Evolutionary conservation across 2,113 vertebrate genomes (phyloP).

Genomic region (Pollimyrus isidori): DNA sequence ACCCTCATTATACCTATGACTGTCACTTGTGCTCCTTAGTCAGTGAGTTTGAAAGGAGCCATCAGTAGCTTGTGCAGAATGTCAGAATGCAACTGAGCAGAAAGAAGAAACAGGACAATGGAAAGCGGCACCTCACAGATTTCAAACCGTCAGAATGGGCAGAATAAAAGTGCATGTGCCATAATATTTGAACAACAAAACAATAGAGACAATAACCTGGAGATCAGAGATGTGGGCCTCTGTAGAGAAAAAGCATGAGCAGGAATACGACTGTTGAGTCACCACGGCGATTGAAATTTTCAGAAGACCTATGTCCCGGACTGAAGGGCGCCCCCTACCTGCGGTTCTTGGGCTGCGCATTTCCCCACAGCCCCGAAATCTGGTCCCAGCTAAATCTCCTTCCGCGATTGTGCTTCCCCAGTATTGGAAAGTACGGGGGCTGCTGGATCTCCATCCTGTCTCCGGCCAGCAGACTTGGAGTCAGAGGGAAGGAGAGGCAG

Average conservation of each 20-base stretch:
- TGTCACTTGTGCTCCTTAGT: background rate
- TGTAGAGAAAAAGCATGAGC: background rate
- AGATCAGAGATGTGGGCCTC: background rate
- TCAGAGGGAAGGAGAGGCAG: background rate
- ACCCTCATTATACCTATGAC: background rate
- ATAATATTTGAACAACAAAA: background rate
- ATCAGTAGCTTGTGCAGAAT: background rate
- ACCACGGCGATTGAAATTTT: background rate
- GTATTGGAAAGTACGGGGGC: background rate
- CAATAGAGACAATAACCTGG: background rate
- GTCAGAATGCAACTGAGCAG: background rate
- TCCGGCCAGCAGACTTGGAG: background rate
- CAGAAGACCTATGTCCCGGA: background rate
- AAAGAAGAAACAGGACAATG: background rate
- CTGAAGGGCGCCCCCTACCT: slow-evolving; percentile 28
- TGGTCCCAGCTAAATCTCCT: slow-evolving; percentile 72
- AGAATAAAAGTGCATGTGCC: background rate
- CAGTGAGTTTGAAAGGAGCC: background rate
- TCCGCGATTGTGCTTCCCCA: slow-evolving; percentile 37
- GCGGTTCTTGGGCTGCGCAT: slow-evolving; percentile 34
- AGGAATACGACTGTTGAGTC: background rate
- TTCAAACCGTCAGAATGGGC: background rate
- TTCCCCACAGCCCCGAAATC: slow-evolving; percentile 35
- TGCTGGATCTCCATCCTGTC: slow-evolving; percentile 30
- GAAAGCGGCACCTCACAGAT: background rate